Evolutionary conservation across 1,140 invertebrate species (phyloP), one percentile per base, ranked within the genome.

Genomic region (Marisa cornuarietis): DNA sequence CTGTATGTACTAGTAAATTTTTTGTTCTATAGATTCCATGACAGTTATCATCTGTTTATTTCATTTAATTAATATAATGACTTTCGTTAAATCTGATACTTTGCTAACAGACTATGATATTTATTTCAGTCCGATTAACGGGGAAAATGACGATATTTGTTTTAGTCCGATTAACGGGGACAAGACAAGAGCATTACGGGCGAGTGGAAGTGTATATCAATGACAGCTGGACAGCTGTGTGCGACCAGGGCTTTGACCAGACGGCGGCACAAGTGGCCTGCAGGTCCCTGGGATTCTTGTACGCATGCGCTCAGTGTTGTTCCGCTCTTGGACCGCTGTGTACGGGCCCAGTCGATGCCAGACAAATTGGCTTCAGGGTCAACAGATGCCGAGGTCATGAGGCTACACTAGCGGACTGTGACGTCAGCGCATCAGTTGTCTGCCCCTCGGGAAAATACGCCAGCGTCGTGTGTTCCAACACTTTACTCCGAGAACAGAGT

Each of bases 191-290:
- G 11, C 79, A 76, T 22, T 84, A 84, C 72, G 86, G 86, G 14
- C 80, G 84, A 54, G 79, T 87, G 24, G 85, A 87, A 63, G 77
- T 87, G 80, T 79, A 83, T 58, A 52, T 65, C 24, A 85, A 84
- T 61, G 78, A 82, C 14, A 81, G 69, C 10, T 87, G 85, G 81
- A 71, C 61, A 26, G 79, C 82, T n/a, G 82, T 87, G 13, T 87
- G 86, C 78, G 85, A 86, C 75, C 24, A 81, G 13, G 76, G 79
- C n/a, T 87, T 87, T 58, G 79, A 81, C 24, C 78, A 84, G 63
- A n/a, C 72, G 20, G 80, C 84, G 11, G 86, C 86, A 10, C 80
- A 76, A 14, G 82, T 85, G 10, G 84, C 81, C 16, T 87, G 86
- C 54, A 76, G 78, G 61, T 65, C 69, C 49, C 68, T 86, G 16